Evolutionary conservation across 2,888 invertebrate genomes (phyloP), one percentile per base, ranked within the genome.

Genomic region (Diarsia dahlii): DNA sequence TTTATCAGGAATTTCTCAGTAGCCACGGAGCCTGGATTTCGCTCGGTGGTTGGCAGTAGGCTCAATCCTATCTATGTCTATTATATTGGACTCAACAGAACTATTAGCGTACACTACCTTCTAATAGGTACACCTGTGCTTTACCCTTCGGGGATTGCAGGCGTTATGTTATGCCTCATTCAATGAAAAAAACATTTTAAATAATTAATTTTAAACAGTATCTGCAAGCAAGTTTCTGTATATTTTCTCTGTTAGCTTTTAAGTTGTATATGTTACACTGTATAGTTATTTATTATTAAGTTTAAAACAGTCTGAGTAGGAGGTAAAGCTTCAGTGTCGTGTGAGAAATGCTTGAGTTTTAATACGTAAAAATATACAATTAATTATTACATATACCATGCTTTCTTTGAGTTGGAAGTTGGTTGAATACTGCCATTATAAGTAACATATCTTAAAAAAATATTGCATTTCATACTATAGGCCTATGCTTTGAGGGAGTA

Each of bases 271-370:
- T 88, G 70, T 91, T 82, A 85, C 85, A 85, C 8, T 92, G 89
- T 92, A 91, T 88, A 91, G 89, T 90, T 91, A 94, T 93, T 93
- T 93, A 93, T 93, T 92, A 88, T 88, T 93, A 94, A 93, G 93
- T 91, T 91, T 90, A 87, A 80, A 80, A 88, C 85, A 80, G 87
- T 88, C 87, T 87, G 89, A 88, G 69, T 85, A 81, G 72, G 70
- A 71, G 50, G 28, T 87, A 80, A 71, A 62, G 87, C 87, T 88
- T 87, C 63, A 78, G 85, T 87, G 67, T 76, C 71, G 82, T 84
- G 82, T 78, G 76, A 76, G 50, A 28, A 64, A 78, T 64, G 87
- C 82, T 87, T 84, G 81, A 86, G 81, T 88, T 89, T 65, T 71
- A 76, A 85, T 88, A 82, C 76, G 74, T 88, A 80, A 81, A 60